Evolutionary conservation across 2,113 vertebrate genomes (phyloP).

Genomic region (Grammomys surdaster): DNA sequence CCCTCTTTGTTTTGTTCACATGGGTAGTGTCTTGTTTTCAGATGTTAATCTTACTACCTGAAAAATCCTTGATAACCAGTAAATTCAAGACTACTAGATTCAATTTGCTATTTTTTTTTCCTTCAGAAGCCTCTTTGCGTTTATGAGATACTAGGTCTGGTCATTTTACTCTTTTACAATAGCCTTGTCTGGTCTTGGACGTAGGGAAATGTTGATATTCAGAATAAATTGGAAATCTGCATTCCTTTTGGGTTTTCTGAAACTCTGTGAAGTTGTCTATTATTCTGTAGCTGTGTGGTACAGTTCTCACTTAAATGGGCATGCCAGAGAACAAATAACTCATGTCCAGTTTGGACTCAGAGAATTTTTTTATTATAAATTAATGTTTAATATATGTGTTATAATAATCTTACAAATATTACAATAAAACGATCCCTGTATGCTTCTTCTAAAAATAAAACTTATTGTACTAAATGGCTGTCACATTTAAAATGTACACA

Average conservation of each 20-base stretch:
- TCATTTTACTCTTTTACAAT: not conserved
- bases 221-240: not conserved
- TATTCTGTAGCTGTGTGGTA: constrained; percentile 2
- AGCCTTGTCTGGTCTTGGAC: not conserved
- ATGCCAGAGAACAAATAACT: not conserved
- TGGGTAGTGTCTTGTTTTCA: constrained; percentile 32
- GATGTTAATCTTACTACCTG: not conserved
- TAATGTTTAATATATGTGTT: not conserved
- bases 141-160: not conserved
- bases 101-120: not conserved
- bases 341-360: not conserved
- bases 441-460: constrained; percentile 6
- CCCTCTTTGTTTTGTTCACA: not conserved
- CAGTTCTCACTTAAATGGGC: not conserved
- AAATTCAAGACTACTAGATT: not conserved
- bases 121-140: not conserved
- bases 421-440: not conserved
- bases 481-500: not conserved
- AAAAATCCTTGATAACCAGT: not conserved
- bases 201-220: not conserved
- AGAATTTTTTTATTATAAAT: constrained; percentile 3
- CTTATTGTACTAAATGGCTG: not conserved
- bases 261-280: not conserved
- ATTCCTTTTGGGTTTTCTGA: not conserved
- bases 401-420: not conserved